Evolutionary conservation across 2,113 vertebrate species (phyloP).

Genomic region (Galeopterus variegatus): DNA sequence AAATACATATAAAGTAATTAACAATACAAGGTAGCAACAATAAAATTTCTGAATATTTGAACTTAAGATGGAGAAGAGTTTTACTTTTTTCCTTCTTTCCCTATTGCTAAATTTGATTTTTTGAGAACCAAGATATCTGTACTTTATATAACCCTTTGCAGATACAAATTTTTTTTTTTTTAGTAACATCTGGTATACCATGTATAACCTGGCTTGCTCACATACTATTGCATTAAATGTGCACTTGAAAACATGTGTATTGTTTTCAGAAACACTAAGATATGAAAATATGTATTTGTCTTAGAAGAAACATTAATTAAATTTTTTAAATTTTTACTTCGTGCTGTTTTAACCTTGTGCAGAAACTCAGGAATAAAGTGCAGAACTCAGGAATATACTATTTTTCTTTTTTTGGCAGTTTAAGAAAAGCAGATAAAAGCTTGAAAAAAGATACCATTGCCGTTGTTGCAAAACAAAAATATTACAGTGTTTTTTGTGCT

Average conservation of each 20-base stretch:
- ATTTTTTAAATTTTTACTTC: constrained; percentile 36
- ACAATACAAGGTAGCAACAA: neutral
- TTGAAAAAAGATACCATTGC: constrained; percentile 5
- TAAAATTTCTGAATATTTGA: constrained; percentile 56
- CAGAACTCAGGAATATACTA: neutral
- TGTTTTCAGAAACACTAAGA: constrained; percentile 51
- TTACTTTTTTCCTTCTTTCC: constrained; percentile 24
- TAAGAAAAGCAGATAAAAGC: constrained; percentile 48
- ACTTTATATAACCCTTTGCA: constrained; percentile 49
- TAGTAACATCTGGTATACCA: constrained; percentile 19
- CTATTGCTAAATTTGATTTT: constrained; percentile 45
- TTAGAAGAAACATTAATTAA: constrained; percentile 42
- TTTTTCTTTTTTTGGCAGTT: neutral
- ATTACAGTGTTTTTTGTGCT: constrained; percentile 2
- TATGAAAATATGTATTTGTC: neutral
- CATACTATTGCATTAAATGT: constrained; percentile 26
- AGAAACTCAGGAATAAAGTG: no score
- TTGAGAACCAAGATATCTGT: constrained; percentile 50
- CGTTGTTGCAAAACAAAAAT: constrained; percentile 10
- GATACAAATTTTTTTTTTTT: constrained; percentile 64
- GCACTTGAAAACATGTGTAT: constrained; percentile 23
- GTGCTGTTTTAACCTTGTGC: constrained; percentile 39
- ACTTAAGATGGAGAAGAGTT: constrained; percentile 21
- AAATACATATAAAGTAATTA: constrained; percentile 36
- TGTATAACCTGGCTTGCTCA: constrained; percentile 56